Evolutionary conservation across 2,113 vertebrate species (phyloP).

Genomic region (Myocastor coypus): DNA sequence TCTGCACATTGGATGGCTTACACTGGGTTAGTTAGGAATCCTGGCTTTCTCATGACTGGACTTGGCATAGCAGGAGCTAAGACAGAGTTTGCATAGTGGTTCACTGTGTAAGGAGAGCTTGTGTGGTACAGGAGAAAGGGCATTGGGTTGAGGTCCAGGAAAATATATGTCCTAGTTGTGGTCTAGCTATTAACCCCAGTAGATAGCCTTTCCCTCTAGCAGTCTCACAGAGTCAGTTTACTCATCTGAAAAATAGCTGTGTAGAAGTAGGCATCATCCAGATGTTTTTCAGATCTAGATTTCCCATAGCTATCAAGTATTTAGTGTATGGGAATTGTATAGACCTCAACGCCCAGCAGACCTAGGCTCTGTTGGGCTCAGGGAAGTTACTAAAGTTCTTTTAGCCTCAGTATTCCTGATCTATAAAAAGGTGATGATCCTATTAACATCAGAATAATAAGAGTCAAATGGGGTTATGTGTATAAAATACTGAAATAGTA

Average conservation of each 20-base stretch:
- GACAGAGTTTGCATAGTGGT: rapidly evolving
- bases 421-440: background rate
- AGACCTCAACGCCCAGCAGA: background rate
- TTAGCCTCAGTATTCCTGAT: background rate
- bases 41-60: background rate
- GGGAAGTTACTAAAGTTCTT: background rate
- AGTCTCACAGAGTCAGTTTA: background rate
- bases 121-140: background rate
- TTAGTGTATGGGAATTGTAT: background rate
- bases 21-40: rapidly evolving
- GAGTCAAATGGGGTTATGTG: background rate
- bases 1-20: background rate
- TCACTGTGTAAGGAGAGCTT: background rate
- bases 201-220: background rate
- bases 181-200: rapidly evolving
- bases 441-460: background rate
- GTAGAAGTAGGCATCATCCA: background rate
- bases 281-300: background rate
- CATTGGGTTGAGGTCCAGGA: background rate
- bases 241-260: background rate
- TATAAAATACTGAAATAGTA: background rate
- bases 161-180: background rate
- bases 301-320: background rate
- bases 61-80: background rate
- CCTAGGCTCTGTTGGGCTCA: background rate